These are phyloP conservation scores for Cotesia chilonis DNA, from an alignment of 1,140 invertebrate species.

Conservation along the genomic window DNA sequence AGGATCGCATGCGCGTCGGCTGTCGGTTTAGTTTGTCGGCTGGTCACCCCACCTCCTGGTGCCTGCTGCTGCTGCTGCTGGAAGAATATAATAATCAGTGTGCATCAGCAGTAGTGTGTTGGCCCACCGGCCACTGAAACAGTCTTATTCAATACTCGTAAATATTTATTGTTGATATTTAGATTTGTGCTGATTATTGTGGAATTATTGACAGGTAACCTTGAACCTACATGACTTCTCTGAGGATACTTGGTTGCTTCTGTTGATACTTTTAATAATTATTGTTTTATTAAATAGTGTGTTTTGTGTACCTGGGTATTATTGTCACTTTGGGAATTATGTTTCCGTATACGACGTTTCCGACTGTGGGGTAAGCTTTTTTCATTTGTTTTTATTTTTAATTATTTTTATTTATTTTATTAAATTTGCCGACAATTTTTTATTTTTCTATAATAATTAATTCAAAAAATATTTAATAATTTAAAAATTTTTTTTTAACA, in stretches of 20 bases:
- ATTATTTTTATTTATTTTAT: constrained; percentile 23
- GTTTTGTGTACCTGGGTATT: constrained; percentile 13
- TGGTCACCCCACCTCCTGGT: constrained; percentile 1
- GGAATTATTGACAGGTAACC: constrained; percentile 29
- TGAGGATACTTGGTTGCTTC: constrained; percentile 21
- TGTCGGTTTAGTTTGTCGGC: constrained; percentile 12
- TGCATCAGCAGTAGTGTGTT: no score
- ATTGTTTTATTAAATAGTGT: not conserved
- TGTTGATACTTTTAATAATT: no score
- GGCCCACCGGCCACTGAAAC: no score
- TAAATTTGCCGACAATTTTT: not conserved
- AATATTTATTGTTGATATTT: no score
- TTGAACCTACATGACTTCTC: constrained; percentile 36
- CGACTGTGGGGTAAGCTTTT: constrained; percentile 62
- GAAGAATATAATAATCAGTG: not conserved
- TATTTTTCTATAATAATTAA: no score
- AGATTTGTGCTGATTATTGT: no score
- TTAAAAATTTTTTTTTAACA: no score
- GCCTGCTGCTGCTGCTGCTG: constrained; percentile 14
- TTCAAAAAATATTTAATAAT: no score
- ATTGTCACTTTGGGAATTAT: constrained; percentile 48
- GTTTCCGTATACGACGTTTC: constrained; percentile 64
- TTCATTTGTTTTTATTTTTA: constrained; percentile 6
- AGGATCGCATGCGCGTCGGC: constrained; percentile 26
- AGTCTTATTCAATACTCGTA: no score